Evolutionary conservation across 2,888 invertebrate species (phyloP).

Genomic region (Leptinotarsa tumamoca): DNA sequence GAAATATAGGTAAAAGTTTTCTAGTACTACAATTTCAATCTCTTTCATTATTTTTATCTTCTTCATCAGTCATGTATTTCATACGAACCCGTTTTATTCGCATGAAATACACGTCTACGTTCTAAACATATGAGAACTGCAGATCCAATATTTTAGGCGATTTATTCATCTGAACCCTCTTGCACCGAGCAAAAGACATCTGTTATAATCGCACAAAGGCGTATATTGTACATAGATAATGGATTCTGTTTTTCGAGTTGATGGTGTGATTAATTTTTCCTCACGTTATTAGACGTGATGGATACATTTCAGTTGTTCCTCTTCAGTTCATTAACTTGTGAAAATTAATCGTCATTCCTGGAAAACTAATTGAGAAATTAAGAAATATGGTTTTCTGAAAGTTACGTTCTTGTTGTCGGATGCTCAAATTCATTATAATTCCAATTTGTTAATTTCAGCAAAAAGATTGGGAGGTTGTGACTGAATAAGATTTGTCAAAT

Average conservation of each 20-base stretch:
- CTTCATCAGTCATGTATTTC: too few relatives aligned
- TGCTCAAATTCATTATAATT: background rate
- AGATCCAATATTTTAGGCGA: background rate
- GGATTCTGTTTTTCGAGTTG: constrained; percentile 53
- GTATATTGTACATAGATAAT: constrained; percentile 57
- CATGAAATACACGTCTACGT: too few relatives aligned
- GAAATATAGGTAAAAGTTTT: too few relatives aligned
- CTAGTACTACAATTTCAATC: too few relatives aligned
- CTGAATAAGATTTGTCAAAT: too few relatives aligned
- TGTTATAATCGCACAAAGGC: constrained; percentile 50
- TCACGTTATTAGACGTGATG: constrained; percentile 52
- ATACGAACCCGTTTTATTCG: too few relatives aligned
- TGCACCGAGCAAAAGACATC: constrained; percentile 50
- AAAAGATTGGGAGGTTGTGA: too few relatives aligned
- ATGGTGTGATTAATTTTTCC: constrained; percentile 59
- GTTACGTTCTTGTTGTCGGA: background rate
- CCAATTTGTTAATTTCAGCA: background rate
- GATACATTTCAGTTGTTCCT: constrained; percentile 52
- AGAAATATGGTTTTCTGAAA: background rate
- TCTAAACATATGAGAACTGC: background rate
- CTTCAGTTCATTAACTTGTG: constrained; percentile 50
- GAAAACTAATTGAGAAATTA: constrained; percentile 7
- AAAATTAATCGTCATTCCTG: constrained; percentile 25
- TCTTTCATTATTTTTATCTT: too few relatives aligned
- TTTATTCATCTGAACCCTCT: background rate